These are phyloP conservation scores for Tachyglossus aculeatus DNA, from an alignment of 2,797 vertebrate species.

Conservation along the genomic window DNA sequence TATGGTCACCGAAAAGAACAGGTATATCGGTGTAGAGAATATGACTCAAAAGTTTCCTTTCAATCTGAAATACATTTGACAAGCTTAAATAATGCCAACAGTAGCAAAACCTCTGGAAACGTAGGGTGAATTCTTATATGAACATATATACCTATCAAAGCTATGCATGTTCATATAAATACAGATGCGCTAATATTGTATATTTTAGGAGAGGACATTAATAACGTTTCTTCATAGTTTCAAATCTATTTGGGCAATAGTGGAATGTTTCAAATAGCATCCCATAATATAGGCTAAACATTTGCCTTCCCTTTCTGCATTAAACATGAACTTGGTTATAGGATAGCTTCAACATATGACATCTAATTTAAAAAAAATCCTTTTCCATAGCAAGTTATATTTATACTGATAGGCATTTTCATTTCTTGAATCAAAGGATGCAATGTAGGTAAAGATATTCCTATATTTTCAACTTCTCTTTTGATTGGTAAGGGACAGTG, in stretches of 20 bases:
- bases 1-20: conserved; percentile 65
- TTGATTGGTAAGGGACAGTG: conserved; percentile 84
- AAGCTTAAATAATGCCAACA: conserved; percentile 67
- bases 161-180: too few relatives aligned
- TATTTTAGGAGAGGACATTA: conserved; percentile 69
- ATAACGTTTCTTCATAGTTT: conserved; percentile 64
- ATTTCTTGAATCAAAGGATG: conserved; percentile 79
- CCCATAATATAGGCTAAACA: conserved; percentile 45
- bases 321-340: conserved; percentile 73
- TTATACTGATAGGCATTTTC: conserved; percentile 77
- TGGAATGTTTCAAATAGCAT: conserved; percentile 67
- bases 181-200: conserved; percentile 64
- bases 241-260: conserved; percentile 75
- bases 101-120: too few relatives aligned
- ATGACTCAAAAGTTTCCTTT: conserved; percentile 50
- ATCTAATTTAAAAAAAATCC: conserved; percentile 67
- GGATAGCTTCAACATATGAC: conserved; percentile 76
- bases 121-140: too few relatives aligned
- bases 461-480: conserved; percentile 80
- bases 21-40: conserved; percentile 55
- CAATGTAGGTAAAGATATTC: conserved; percentile 81
- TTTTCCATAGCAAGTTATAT: conserved; percentile 73
- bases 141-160: too few relatives aligned
- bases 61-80: conserved; percentile 63
- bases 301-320: conserved; percentile 67